Conservation (phyloP, 2,797 vertebrate genomes). For the Eospalax fontanierii region DNA sequence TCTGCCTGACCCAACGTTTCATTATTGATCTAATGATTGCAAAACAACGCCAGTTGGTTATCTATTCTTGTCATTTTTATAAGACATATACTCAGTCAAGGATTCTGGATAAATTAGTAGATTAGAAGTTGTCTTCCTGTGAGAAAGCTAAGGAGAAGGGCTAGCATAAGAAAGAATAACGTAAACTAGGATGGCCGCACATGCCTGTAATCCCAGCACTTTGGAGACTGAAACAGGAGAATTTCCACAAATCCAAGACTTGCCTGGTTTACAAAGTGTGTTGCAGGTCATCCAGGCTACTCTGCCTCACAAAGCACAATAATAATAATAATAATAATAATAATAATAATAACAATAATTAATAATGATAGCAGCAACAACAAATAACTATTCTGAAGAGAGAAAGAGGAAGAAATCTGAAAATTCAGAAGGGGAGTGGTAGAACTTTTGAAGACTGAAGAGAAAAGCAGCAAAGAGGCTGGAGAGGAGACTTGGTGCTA, state of each 20-base stretch:
- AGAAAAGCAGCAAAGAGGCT: background rate
- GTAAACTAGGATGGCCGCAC: background rate
- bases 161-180: background rate
- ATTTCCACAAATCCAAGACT: background rate
- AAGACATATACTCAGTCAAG: background rate
- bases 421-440: background rate
- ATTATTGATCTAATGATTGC: background rate
- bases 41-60: conserved; percentile 1
- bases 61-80: background rate
- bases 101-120: background rate
- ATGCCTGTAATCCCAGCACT: background rate
- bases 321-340: background rate
- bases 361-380: background rate
- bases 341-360: fast-evolving
- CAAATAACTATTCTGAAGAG: background rate
- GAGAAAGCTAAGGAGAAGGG: background rate
- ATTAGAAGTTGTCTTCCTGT: background rate
- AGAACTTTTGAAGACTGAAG: no score
- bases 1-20: background rate
- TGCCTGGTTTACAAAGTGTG: background rate
- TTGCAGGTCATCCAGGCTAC: background rate
- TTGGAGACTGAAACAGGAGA: background rate
- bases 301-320: background rate
- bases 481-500: no score
- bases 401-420: background rate